phyloP scores from a whole-genome alignment of 2,113 vertebrate genomes.

The Panurus biarmicus region DNA sequence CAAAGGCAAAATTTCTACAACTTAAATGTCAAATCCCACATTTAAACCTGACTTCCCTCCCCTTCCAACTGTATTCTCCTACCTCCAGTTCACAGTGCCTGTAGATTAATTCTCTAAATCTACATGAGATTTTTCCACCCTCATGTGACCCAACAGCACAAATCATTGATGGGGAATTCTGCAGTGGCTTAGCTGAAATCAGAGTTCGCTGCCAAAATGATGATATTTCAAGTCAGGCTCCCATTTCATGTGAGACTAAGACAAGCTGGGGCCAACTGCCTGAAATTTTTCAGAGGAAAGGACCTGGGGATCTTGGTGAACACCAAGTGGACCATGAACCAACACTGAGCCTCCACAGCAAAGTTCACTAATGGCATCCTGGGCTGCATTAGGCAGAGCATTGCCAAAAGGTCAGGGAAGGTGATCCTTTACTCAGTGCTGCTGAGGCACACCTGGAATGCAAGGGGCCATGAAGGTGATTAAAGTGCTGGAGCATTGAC shows the following conservation, averaged over 20 bases:
- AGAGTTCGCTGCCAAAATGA: background rate
- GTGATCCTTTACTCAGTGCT: background rate
- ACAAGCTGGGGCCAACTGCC: background rate
- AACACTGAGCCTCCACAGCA: background rate
- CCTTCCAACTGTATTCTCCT: background rate
- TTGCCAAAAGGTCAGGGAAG: background rate
- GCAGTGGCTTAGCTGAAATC: background rate
- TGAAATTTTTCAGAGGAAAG: background rate
- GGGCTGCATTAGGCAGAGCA: background rate
- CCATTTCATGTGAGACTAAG: background rate
- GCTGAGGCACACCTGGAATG: background rate
- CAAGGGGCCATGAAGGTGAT: background rate
- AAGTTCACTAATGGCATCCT: accelerated
- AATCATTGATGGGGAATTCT: background rate
- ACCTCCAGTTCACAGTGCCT: background rate
- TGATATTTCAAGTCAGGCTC: background rate
- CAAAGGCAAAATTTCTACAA: background rate
- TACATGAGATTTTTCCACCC: background rate
- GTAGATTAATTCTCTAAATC: background rate
- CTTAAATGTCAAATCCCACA: background rate
- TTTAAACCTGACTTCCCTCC: background rate
- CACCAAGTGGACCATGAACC: background rate
- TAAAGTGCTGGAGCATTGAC: background rate
- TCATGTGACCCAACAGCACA: background rate
- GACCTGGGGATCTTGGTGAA: background rate